A percentile compares a stretch with the other conserved stretches of the same genome.
phyloP scores from a whole-genome alignment of 2,888 invertebrate genomes.

The Kryphioiulus occultus region DNA sequence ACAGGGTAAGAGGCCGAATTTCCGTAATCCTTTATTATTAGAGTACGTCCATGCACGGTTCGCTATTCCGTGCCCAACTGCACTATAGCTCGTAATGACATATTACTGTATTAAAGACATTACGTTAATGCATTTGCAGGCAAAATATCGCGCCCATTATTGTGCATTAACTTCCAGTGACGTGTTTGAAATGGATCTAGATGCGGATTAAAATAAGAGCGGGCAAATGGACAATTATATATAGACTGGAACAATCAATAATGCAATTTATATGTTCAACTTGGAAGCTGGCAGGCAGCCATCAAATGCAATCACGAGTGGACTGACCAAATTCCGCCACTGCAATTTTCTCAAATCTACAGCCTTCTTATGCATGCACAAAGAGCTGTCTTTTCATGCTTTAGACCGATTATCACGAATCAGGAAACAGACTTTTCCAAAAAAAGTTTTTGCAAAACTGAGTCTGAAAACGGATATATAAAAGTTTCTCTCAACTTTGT shows the following conservation, averaged over 20 bases:
- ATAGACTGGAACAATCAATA: conserved; percentile 35
- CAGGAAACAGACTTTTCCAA: neutral
- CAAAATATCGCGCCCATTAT: conserved; percentile 42
- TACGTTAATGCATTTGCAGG: conserved; percentile 45
- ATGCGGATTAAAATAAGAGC: conserved; percentile 35
- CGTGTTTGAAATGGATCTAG: conserved; percentile 35
- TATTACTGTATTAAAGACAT: conserved; percentile 46
- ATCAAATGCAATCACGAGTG: conserved; percentile 4
- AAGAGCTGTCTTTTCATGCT: neutral
- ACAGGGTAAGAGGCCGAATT: conserved; percentile 18
- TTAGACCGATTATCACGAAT: neutral
- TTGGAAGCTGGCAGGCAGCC: conserved; percentile 29
- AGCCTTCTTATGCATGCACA: neutral
- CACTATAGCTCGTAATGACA: conserved; percentile 45
- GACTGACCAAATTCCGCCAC: conserved; percentile 18
- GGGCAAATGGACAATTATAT: conserved; percentile 31
- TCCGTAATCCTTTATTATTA: conserved; percentile 31
- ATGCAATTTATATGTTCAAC: conserved; percentile 21
- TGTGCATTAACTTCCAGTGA: conserved; percentile 45
- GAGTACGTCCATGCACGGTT: conserved; percentile 24
- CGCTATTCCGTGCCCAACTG: conserved; percentile 37
- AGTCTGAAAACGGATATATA: neutral
- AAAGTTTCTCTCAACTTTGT: neutral
- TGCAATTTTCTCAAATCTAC: neutral
- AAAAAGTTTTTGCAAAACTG: no score